phyloP scores from a whole-genome alignment of 1,140 invertebrate genomes.

The Conopomorpha cramerella region DNA sequence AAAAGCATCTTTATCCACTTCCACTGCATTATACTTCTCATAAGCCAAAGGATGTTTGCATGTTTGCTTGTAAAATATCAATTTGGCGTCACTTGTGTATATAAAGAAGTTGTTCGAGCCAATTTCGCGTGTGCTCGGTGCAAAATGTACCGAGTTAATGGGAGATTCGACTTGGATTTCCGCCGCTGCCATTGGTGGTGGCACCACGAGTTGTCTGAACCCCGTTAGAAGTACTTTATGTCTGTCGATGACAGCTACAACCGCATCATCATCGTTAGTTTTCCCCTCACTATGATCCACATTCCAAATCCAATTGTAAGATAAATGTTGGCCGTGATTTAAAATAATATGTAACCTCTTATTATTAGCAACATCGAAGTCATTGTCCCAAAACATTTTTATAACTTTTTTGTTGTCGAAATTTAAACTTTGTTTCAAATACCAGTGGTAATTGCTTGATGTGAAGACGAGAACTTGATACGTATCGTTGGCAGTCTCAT shows the following conservation, averaged over 20 bases:
- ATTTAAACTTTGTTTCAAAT: constrained; percentile 75
- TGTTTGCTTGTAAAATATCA: constrained; percentile 30
- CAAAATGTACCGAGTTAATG: constrained; percentile 68
- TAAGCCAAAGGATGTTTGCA: constrained; percentile 32
- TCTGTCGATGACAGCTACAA: constrained; percentile 81
- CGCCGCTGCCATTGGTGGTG: constrained; percentile 81
- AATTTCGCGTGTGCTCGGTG: constrained; percentile 22
- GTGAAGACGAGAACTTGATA: constrained; percentile 76
- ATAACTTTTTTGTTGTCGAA: constrained; percentile 59
- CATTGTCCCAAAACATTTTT: constrained; percentile 68
- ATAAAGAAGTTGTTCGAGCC: constrained; percentile 52
- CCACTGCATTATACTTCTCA: constrained; percentile 16
- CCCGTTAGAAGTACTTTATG: constrained; percentile 72
- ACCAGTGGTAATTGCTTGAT: constrained; percentile 89
- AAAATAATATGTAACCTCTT: constrained; percentile 66
- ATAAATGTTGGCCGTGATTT: constrained; percentile 58
- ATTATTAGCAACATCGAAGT: constrained; percentile 50
- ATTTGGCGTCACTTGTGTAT: constrained; percentile 20
- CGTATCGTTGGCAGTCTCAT: constrained; percentile 27
- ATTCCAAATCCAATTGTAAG: constrained; percentile 68
- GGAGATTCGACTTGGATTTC: constrained; percentile 59
- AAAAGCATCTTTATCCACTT: constrained; percentile 19
- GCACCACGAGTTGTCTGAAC: constrained; percentile 74
- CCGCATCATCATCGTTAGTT: constrained; percentile 56
- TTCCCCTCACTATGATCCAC: constrained; percentile 62